Evolutionary conservation across 2,888 invertebrate species (phyloP), one percentile per base, ranked within the genome.

Genomic region (Herminia tarsipennalis): DNA sequence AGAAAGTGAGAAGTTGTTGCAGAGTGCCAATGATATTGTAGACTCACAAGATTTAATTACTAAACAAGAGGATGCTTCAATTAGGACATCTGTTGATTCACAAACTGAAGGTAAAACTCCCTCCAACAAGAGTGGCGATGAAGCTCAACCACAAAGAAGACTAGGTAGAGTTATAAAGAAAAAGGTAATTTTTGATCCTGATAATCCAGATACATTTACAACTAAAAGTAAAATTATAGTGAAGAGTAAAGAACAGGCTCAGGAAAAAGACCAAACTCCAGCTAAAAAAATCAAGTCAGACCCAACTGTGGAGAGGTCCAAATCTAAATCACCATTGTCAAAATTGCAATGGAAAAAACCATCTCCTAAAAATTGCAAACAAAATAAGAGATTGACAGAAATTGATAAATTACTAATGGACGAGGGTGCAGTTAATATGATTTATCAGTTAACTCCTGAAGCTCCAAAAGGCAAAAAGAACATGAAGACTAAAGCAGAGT

Each of bases 341-440:
- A 89, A 88, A 72, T 48, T 85, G 51, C 84, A 86, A 28, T 90
- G 90, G 90, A 91, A 91, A 60, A 91, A 91, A 48, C 90, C 89
- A 28, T 76, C 83, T 35, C 81, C 92, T 67, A 78, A 90, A 77
- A 80, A 77, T 75, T 75, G 58, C 28, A 78, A 86, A 71, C 93
- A 93, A 70, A 92, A 93, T 55, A 93, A 92, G 60, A 91, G 93
- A 51, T 82, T 93, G 43, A 92, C 94, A 12, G 97, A 97, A 86
- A 92, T 97, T 38, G 96, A 96, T 69, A 94, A 92, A 48, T 80
- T 97, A 36, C 85, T 97, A 49, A 95, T 95, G 86, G 97, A 97
- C 76, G 97, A 97, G 76, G 97, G 97, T 1, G 96, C 97, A 2
- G 95, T 96, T 1, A 97, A 97, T 81, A 95, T 97, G 94, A 89